Base-by-base conservation (phyloP, 2,888 invertebrate genomes). In the Aphelenchoides bicaudatus region DNA sequence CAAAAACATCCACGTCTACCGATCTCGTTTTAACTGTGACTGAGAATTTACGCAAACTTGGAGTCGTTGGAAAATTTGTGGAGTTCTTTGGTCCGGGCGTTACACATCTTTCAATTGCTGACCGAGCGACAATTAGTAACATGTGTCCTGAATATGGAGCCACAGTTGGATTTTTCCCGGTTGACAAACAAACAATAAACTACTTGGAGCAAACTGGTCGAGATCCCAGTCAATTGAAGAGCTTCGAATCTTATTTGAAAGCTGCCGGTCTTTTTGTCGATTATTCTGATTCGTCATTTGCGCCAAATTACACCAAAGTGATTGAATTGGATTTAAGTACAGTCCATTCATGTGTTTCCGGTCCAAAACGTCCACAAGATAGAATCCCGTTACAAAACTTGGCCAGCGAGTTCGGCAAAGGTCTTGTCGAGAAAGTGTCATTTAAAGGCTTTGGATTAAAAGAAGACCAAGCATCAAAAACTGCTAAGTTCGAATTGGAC, bases 81-180 rank as follows among this genome's bases (percentile, higher is more conserved):
- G 96, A 98, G 82, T 98, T 98, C 83, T 98, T 88, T 81, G 96
- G 96, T 0, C 88, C 91, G 0, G 96, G 96, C 2, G 91, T 94
- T 2, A 81, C 86, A 0, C 87, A 88, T 56, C 82, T 98, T 3
- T 91, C 91, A 56, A 91, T 98, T 62, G 94, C 96, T 0, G 96
- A 98, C 83, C 84, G 96, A 21, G 66, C 96, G 0, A 98, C 96
- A 0, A 91, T 98, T 55, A 89, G 92, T 67, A 98, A 98, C 83
- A 96, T 98, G 96, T 93, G 92, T 78, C 96, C 96, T 0, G 91
- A 91, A 81, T 96, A 94, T 80, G 96, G 96, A 0, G 96, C 94
- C 16, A 96, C 94, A 23, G 73, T 75, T 48, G 74, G 75, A 50
- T 77, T 76, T 65, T 77, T 77, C 72, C 76, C 76, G 46, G 73